phyloP scores from a whole-genome alignment of 2,888 invertebrate genomes.

The Cotesia congregata region DNA sequence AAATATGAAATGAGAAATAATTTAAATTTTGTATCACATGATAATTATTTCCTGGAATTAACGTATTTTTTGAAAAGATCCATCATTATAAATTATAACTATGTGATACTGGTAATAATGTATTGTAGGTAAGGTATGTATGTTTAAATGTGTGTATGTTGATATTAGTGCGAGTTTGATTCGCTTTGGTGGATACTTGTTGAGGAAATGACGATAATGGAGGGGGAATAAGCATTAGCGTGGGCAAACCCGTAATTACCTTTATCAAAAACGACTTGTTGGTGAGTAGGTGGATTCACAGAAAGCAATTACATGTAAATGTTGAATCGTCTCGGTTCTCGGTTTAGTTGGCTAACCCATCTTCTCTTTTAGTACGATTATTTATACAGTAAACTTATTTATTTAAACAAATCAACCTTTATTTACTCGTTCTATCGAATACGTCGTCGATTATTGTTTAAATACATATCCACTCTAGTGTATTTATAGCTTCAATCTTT shows the following conservation, averaged over 20 bases:
- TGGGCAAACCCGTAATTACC: constrained; percentile 64
- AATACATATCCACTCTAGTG: not conserved
- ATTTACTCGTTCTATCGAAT: constrained; percentile 20
- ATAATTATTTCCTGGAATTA: not conserved
- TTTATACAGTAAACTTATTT: constrained; percentile 7
- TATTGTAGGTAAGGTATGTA: not conserved
- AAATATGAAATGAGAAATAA: not conserved
- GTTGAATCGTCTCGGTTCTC: constrained; percentile 43
- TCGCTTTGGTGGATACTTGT: constrained; percentile 14
- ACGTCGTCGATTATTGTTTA: not conserved
- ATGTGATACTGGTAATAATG: not conserved
- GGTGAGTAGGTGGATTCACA: constrained; percentile 64
- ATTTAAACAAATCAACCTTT: constrained; percentile 36
- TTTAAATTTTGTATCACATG: not conserved
- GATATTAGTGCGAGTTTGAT: constrained; percentile 13
- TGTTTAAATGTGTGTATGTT: not conserved
- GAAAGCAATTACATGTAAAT: constrained; percentile 68
- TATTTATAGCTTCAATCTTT: not conserved
- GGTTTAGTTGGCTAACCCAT: constrained; percentile 40
- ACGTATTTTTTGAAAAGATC: not conserved
- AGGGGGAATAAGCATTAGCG: constrained; percentile 58
- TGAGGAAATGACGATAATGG: constrained; percentile 20
- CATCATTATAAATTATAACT: not conserved
- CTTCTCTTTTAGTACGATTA: constrained; percentile 10
- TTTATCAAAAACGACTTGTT: constrained; percentile 66